Percentiles rank a stretch among this genome's conserved stretches.
Conservation (phyloP, 2,888 invertebrate genomes). For the Diogma glabrata region DNA sequence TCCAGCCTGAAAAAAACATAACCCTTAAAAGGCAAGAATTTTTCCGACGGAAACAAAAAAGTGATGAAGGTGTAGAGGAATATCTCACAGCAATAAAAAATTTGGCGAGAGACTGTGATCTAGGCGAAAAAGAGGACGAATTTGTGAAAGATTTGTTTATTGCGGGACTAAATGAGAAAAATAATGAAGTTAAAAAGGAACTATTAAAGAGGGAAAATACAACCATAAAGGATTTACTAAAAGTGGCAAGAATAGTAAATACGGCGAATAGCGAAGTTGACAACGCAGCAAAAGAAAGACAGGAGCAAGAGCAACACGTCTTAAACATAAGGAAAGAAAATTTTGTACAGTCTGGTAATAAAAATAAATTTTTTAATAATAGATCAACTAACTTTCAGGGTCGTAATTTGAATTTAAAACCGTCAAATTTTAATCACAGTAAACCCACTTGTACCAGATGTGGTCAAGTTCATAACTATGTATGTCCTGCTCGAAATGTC, state of each 20-base stretch:
- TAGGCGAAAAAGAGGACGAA: not conserved
- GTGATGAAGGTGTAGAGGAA: not conserved
- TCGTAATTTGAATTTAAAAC: not conserved
- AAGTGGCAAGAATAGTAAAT: not conserved
- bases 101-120: not conserved
- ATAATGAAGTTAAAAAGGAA: not conserved
- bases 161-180: too few relatives aligned
- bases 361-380: not conserved
- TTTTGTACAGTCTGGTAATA: not conserved
- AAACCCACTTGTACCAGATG: not conserved
- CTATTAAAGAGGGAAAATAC: not conserved
- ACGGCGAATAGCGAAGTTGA: not conserved
- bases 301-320: not conserved
- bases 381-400: not conserved
- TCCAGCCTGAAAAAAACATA: not conserved
- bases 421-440: not conserved
- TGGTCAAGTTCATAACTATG: not conserved
- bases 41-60: not conserved
- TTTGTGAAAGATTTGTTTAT: not conserved
- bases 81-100: not conserved
- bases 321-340: not conserved
- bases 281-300: not conserved
- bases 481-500: not conserved
- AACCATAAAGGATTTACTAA: not conserved
- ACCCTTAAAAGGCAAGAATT: not conserved